Evolutionary conservation across 2,113 vertebrate genomes (phyloP), one percentile per base, ranked within the genome.

Genomic region (Passer domesticus): DNA sequence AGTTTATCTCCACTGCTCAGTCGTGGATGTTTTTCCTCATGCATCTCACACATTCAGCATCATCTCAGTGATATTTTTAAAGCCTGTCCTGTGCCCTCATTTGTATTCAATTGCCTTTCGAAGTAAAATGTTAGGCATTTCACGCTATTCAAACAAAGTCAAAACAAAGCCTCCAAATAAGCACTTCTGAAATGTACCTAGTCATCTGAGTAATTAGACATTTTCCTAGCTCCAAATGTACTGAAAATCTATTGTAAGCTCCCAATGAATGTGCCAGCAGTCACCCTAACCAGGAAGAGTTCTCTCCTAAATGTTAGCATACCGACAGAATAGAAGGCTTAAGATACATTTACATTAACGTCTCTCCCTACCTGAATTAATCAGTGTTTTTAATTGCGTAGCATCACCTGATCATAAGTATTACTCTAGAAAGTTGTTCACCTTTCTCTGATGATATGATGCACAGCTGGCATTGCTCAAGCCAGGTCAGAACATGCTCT

Each of bases 171-270:
- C 19, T 95, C 59, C 90, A 87, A 85, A 92, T 49, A 82, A 94
- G 78, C 70, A 18, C 84, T 94, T 82, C 62, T 83, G 62, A 82
- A 92, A 56, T 0, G 4, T 70, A 95, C 78, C 81, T 89, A 95
- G 81, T 87, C 92, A 94, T 95, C 89, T 95, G 91, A 84, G 75
- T 94, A 97, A 96, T 94, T 43, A 95, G 77, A 90, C 89, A 94
- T 87, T 89, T 85, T 47, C 69, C 81, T 28, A 83, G 78, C 58
- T 94, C 94, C 75, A 94, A 89, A 69, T 15, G n/a, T n/a, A 80
- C 73, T 9, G 3, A 87, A 84, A 88, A 55, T 10, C 75, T 35
- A 66, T n/a, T 37, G 46, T 59, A 74, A 79, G 77, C 41, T 87
- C 66, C 56, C 53, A 43, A 35, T 2, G 5, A 83, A 69, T 0